Conservation (phyloP, 2,113 vertebrate species). For the Leuciscus idus region DNA sequence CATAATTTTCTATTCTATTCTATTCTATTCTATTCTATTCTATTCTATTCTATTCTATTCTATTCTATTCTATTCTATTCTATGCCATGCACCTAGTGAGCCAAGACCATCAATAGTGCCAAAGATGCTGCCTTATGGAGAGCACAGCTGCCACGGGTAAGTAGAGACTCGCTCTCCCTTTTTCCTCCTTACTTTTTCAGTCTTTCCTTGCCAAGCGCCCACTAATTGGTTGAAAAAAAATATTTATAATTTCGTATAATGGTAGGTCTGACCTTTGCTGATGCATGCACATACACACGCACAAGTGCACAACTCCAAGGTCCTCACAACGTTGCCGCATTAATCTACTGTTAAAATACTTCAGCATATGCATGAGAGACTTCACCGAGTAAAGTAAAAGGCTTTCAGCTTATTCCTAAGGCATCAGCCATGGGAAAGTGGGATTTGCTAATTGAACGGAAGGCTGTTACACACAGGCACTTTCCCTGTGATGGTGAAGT, state of each 20-base stretch:
- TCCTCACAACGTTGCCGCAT: not conserved
- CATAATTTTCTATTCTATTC: not conserved
- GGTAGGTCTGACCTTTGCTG: constrained; percentile 55
- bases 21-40: not conserved
- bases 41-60: not conserved
- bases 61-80: not conserved
- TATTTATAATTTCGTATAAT: not conserved
- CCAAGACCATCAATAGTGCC: not conserved
- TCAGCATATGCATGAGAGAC: constrained; percentile 20
- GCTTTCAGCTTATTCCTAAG: constrained; percentile 31
- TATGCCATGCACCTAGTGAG: not conserved
- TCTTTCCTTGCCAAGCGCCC: constrained; percentile 17
- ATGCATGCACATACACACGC: not conserved
- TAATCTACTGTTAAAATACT: constrained; percentile 46
- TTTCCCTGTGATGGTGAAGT: not conserved
- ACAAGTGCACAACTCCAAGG: not conserved
- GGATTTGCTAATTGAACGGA: constrained; percentile 33
- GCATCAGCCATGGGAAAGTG: constrained; percentile 22
- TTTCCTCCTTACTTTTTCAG: not conserved
- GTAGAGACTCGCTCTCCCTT: not conserved
- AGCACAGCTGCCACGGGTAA: not conserved
- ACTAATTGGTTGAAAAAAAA: constrained; percentile 52
- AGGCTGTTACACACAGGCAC: not conserved
- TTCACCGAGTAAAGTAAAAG: constrained; percentile 46
- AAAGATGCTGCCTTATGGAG: not conserved